phyloP scores from a whole-genome alignment of 2,113 vertebrate genomes.

The Aldabrachelys gigantea region DNA sequence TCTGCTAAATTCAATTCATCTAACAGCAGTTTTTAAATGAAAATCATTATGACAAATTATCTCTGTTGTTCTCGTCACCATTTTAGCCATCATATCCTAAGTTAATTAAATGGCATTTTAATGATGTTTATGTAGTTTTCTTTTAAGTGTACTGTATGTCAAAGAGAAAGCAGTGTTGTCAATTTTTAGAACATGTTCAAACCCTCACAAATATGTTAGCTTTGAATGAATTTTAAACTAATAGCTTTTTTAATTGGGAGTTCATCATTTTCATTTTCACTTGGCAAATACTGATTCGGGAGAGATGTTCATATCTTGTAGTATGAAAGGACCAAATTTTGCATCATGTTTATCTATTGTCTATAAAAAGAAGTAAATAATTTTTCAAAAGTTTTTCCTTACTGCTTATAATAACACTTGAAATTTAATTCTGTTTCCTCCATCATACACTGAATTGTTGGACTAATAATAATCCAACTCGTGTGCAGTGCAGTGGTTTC shows the following conservation, averaged over 20 bases:
- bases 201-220: not conserved
- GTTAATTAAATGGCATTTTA: conserved; percentile 58
- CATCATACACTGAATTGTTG: not conserved
- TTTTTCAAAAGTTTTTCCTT: not conserved
- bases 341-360: not conserved
- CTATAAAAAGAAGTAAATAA: not conserved
- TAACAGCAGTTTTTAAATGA: conserved; percentile 46
- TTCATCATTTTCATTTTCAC: conserved; percentile 21
- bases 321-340: not conserved
- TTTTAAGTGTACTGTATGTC: conserved; percentile 1
- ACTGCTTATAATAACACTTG: not conserved
- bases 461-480: not conserved
- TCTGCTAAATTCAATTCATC: conserved; percentile 45
- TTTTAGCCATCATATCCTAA: conserved; percentile 35
- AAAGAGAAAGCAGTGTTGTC: conserved; percentile 44
- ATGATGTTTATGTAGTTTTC: not conserved
- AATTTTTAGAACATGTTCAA: conserved; percentile 26
- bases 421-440: not conserved
- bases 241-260: not conserved
- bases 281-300: conserved; percentile 15
- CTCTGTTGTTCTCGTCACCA: conserved; percentile 4
- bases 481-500: not conserved
- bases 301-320: not conserved
- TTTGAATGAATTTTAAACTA: not conserved
- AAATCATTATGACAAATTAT: conserved; percentile 68